A percentile compares a stretch with the other conserved stretches of the same genome.
phyloP scores from a whole-genome alignment of 2,888 invertebrate genomes.

The Metopia argyrocephala region DNA sequence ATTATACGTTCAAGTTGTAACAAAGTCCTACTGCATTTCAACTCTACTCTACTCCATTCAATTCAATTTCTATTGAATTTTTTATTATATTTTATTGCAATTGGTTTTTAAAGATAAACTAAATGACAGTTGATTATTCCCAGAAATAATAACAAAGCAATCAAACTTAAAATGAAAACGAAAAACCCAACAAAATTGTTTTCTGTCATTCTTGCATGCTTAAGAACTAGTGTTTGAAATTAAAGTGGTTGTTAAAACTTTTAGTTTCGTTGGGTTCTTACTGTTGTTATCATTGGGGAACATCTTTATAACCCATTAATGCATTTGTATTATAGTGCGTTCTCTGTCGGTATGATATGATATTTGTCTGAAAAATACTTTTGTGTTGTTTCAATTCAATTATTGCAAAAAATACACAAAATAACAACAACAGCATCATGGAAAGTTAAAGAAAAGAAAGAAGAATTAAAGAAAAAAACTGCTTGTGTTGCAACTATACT shows the following conservation, averaged over 20 bases:
- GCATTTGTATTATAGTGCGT: too few species aligned
- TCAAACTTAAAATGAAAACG: too few species aligned
- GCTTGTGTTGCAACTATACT: background rate
- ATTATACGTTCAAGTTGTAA: conserved; percentile 20
- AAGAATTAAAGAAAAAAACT: background rate
- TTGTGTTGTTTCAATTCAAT: conserved; percentile 43
- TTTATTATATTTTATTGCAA: conserved; percentile 37
- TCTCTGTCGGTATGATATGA: too few species aligned
- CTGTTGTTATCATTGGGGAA: conserved; percentile 5
- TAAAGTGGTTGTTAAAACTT: background rate
- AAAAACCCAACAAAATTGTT: too few species aligned
- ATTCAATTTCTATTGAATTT: too few species aligned
- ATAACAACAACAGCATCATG: background rate
- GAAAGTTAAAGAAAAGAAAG: background rate
- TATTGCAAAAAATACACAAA: conserved; percentile 21
- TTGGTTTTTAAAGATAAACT: conserved; percentile 51
- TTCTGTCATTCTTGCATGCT: too few species aligned
- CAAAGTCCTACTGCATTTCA: background rate
- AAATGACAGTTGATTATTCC: conserved; percentile 28
- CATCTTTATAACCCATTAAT: background rate
- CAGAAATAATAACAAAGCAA: conserved; percentile 7
- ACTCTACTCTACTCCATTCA: too few species aligned
- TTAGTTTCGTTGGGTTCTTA: background rate
- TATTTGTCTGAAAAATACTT: conserved; percentile 7
- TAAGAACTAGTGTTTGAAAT: too few species aligned